These are phyloP conservation scores for Scrobipalpa atriplicella DNA, from an alignment of 2,888 invertebrate genomes.

Conservation along the genomic window DNA sequence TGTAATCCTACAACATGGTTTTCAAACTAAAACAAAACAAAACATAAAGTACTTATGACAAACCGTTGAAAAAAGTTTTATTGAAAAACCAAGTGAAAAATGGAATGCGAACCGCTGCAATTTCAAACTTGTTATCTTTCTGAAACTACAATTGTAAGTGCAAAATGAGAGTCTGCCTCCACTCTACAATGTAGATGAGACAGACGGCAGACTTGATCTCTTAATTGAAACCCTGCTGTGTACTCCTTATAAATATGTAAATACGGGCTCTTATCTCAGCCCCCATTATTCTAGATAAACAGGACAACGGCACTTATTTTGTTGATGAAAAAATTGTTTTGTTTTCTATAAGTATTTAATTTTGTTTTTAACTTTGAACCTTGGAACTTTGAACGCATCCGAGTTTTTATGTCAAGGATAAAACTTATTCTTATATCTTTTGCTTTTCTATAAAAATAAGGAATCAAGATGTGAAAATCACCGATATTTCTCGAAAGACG, in stretches of 20 bases:
- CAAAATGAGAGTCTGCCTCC: background rate
- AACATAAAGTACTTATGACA: too few species aligned
- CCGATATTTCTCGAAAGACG: too few species aligned
- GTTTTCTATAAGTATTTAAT: too few species aligned
- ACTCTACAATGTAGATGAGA: constrained; percentile 54
- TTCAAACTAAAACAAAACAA: too few species aligned
- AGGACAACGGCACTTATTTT: background rate
- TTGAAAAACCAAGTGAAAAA: background rate
- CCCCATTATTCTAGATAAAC: constrained; percentile 21
- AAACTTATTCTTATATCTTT: too few species aligned
- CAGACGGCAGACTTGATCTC: constrained; percentile 15
- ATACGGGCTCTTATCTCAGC: constrained; percentile 18
- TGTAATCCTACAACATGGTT: too few species aligned
- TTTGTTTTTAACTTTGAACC: background rate
- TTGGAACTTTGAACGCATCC: too few species aligned
- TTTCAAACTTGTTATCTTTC: background rate
- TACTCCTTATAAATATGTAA: constrained; percentile 25
- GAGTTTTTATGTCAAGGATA: too few species aligned
- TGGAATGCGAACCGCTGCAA: background rate
- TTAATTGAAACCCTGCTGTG: constrained; percentile 23
- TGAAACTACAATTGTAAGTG: background rate
- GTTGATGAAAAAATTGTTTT: background rate
- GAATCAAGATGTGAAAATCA: too few species aligned
- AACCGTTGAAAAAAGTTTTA: too few species aligned
- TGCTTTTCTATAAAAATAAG: too few species aligned